phyloP scores from a whole-genome alignment of 2,797 vertebrate species.

The Microchirus variegatus region DNA sequence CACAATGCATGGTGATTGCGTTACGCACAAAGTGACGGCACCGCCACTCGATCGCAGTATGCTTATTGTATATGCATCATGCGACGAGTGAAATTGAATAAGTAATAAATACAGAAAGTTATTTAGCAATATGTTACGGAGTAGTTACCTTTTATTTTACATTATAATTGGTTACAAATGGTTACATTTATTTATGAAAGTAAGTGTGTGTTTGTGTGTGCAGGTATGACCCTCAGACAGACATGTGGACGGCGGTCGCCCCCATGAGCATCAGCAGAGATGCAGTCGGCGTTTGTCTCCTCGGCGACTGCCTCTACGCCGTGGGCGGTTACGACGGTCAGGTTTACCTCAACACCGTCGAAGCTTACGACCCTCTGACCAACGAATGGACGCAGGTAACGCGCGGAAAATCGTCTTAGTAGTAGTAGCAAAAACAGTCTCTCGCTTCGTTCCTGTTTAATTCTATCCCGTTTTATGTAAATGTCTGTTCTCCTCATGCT shows the following conservation, averaged over 20 bases:
- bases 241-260: slow-evolving; percentile 95
- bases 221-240: slow-evolving; percentile 98
- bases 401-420: slow-evolving; percentile 3
- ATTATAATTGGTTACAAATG: no score
- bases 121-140: no score
- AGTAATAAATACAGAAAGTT: no score
- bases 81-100: no score
- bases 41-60: no score
- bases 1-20: no score
- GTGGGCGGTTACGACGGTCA: slow-evolving; percentile 97
- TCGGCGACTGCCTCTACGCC: slow-evolving; percentile 94
- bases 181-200: no score
- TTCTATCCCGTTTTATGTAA: slow-evolving; percentile 41
- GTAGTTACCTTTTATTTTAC: no score
- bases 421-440: slow-evolving; percentile 20
- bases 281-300: slow-evolving; percentile 95
- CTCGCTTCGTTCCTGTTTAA: slow-evolving; percentile 13
- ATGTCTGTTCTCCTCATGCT: slow-evolving; percentile 49
- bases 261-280: slow-evolving; percentile 98
- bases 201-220: slow-evolving; percentile 15
- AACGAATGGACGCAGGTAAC: slow-evolving; percentile 97
- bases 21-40: no score
- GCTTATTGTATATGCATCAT: no score
- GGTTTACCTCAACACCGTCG: slow-evolving; percentile 94
- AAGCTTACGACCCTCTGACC: slow-evolving; percentile 96